A percentile compares a stretch with the other conserved stretches of the same genome.
phyloP scores from a whole-genome alignment of 2,113 vertebrate genomes.

The Odontesthes bonariensis region DNA sequence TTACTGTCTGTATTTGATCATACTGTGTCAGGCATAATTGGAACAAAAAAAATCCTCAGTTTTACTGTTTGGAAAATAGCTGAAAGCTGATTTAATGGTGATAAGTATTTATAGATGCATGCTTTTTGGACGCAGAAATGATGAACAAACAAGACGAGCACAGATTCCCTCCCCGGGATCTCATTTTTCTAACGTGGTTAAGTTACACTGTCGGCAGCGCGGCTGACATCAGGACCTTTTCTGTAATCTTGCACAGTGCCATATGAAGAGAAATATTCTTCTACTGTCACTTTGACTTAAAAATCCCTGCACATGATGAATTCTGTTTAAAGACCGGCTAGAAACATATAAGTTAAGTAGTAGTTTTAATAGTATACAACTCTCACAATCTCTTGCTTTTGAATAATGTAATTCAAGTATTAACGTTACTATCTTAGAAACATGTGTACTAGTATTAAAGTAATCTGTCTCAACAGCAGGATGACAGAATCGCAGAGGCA shows the following conservation, averaged over 20 bases:
- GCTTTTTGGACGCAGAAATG: slow-evolving; percentile 16
- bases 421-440: slow-evolving; percentile 18
- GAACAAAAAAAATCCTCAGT: slow-evolving; percentile 37
- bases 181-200: not conserved
- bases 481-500: slow-evolving; percentile 14
- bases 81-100: slow-evolving; percentile 22
- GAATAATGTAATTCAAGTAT: slow-evolving; percentile 51
- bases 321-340: slow-evolving; percentile 8
- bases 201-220: slow-evolving; percentile 42
- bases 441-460: slow-evolving; percentile 22
- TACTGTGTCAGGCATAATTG: slow-evolving; percentile 15
- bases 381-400: slow-evolving; percentile 37
- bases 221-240: slow-evolving; percentile 61
- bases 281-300: slow-evolving; percentile 46
- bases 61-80: slow-evolving; percentile 15
- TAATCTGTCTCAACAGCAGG: slow-evolving; percentile 13
- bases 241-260: slow-evolving; percentile 62
- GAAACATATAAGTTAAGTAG: not conserved
- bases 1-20: slow-evolving; percentile 29
- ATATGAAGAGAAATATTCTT: slow-evolving; percentile 40
- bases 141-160: slow-evolving; percentile 44
- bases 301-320: slow-evolving; percentile 47
- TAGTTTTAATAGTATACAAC: slow-evolving; percentile 43
- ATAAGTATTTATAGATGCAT: slow-evolving; percentile 46
- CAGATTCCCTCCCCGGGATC: slow-evolving; percentile 37